Conservation (phyloP, 1,140 invertebrate genomes). For the Ceratoteleas bidentatus region DNA sequence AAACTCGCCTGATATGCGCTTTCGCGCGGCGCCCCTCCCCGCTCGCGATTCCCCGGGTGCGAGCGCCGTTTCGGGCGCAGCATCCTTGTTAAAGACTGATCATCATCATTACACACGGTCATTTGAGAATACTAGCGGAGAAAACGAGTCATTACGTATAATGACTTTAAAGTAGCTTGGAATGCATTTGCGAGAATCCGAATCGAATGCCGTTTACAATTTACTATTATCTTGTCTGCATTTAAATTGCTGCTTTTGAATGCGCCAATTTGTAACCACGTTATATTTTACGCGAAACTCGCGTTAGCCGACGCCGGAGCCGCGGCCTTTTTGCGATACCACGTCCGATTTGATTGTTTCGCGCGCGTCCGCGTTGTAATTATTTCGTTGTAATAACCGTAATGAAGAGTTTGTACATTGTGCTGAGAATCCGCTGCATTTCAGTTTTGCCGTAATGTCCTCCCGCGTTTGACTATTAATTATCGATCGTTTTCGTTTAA, state of each 20-base stretch:
- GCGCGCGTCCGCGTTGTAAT: too few relatives aligned
- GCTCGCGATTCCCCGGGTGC: too few relatives aligned
- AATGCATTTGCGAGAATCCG: slow-evolving; percentile 59
- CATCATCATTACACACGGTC: slow-evolving; percentile 56
- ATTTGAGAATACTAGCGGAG: slow-evolving; percentile 55
- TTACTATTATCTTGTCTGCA: slow-evolving; percentile 55
- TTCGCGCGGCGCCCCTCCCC: too few relatives aligned
- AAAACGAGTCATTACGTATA: slow-evolving; percentile 62
- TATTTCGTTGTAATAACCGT: too few relatives aligned
- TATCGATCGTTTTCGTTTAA: too few relatives aligned
- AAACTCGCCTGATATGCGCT: too few relatives aligned
- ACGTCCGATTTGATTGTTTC: slow-evolving; percentile 23
- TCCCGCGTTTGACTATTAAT: too few relatives aligned
- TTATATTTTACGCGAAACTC: slow-evolving; percentile 47
- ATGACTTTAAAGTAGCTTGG: slow-evolving; percentile 61
- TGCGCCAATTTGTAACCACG: slow-evolving; percentile 48
- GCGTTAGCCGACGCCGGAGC: not conserved
- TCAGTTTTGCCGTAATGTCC: too few relatives aligned
- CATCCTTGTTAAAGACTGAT: slow-evolving; percentile 62
- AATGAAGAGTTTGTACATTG: too few relatives aligned
- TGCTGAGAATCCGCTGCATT: too few relatives aligned
- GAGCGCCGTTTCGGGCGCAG: slow-evolving; percentile 29
- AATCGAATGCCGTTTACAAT: slow-evolving; percentile 62
- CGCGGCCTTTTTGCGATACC: slow-evolving; percentile 10
- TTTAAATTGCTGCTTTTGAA: slow-evolving; percentile 52